These are phyloP conservation scores for Epiblema foenella DNA, from an alignment of 2,888 invertebrate genomes.

Conservation along the genomic window DNA sequence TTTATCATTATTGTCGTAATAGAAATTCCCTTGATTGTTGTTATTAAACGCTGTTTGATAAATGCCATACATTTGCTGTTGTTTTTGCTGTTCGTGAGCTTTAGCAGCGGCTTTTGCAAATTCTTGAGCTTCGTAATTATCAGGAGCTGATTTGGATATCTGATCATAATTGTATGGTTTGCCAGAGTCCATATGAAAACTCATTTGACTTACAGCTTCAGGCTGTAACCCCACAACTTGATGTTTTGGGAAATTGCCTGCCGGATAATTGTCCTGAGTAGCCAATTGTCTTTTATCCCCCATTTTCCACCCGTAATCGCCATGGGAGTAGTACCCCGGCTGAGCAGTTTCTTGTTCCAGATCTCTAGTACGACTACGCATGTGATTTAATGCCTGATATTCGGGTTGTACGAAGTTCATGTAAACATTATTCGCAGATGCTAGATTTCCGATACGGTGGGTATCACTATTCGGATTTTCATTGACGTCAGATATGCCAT, in stretches of 20 bases:
- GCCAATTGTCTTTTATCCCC: conserved; percentile 68
- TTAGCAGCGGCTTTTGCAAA: conserved; percentile 78
- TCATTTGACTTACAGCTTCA: conserved; percentile 72
- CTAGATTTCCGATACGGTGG: conserved; percentile 68
- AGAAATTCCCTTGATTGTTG: conserved; percentile 54
- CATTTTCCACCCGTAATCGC: conserved; percentile 81
- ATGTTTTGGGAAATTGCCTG: conserved; percentile 63
- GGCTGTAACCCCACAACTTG: conserved; percentile 60
- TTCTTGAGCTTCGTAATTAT: conserved; percentile 70
- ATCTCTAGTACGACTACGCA: conserved; percentile 64
- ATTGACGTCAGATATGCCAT: conserved; percentile 55
- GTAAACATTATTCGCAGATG: conserved; percentile 74
- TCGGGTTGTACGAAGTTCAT: conserved; percentile 74
- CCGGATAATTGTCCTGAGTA: conserved; percentile 60
- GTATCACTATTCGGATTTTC: conserved; percentile 67
- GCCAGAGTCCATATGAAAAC: conserved; percentile 73
- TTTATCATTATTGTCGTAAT: conserved; percentile 62
- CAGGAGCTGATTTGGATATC: conserved; percentile 67
- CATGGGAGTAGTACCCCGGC: conserved; percentile 71
- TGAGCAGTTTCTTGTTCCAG: conserved; percentile 67
- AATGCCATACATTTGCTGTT: conserved; percentile 62
- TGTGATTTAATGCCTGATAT: conserved; percentile 61
- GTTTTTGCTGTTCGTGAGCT: conserved; percentile 74
- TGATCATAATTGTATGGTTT: conserved; percentile 67
- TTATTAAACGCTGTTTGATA: conserved; percentile 55